Evolutionary conservation across 2,888 invertebrate species (phyloP), one percentile per base, ranked within the genome.

Genomic region (Cyclophora punctaria): DNA sequence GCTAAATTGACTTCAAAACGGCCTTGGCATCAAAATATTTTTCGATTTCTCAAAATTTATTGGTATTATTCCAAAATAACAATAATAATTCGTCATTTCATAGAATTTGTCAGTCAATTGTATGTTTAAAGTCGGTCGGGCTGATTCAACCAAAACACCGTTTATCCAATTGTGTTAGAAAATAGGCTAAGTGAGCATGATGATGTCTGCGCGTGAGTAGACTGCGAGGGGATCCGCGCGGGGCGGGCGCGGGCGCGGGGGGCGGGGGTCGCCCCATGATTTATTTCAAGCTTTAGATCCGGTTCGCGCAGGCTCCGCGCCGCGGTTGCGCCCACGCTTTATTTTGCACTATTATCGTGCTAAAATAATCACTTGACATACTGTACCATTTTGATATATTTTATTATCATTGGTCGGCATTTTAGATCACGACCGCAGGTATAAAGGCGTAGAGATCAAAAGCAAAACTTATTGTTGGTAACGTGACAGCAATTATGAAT

Each of bases 211-310:
- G 51, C 50, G 60, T 57, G 57, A 52, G 54, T 55, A 55, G 53
- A 56, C 54, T 45, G 37, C 45, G 53, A 47, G 55, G 50, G 53
- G 52, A 47, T 48, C 44, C 56, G 41, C 47, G 48, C 56, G 40
- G 48, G 48, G n/a, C n/a, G 48, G 48, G 43, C 45, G 41, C 53
- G 53, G 57, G 56, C 51, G 55, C 53, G 58, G 58, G 62, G 61
- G 60, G 58, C 52, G 62, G 67, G 58, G 66, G 67, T 68, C 69
- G 66, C 57, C 66, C 68, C 74, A 76, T 81, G 76, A 84, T 84
- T 83, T 86, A 85, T 86, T 79, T 71, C 67, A 63, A 62, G 64
- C 73, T 71, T 5, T 74, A 83, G 85, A 87, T 87, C 86, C 86
- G 86, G 86, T 83, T 85, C 68, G 75, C 71, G 73, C 68, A 65